phyloP scores from a whole-genome alignment of 2,888 invertebrate genomes.

The Cataglyphis altisquamis region DNA sequence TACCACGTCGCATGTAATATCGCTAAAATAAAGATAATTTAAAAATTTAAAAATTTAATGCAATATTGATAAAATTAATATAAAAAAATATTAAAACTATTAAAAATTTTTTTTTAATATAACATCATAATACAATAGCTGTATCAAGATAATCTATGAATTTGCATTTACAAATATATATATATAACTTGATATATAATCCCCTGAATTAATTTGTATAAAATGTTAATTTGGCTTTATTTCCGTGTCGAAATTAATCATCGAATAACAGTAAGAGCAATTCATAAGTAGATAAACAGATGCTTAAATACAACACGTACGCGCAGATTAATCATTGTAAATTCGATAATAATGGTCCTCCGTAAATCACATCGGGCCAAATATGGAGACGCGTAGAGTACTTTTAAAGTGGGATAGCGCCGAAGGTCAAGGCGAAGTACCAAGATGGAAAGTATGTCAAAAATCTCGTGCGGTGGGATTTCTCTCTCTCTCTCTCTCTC shows the following conservation, averaged over 20 bases:
- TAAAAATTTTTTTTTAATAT: background rate
- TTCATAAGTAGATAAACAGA: background rate
- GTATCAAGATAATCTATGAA: background rate
- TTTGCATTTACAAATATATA: background rate
- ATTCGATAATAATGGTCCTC: slow-evolving; percentile 3
- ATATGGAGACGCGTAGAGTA: slow-evolving; percentile 27
- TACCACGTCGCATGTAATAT: background rate
- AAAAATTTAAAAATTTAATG: background rate
- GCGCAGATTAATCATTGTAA: slow-evolving; percentile 1
- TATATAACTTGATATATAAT: background rate
- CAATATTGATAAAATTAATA: background rate
- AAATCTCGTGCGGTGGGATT: slow-evolving; percentile 81
- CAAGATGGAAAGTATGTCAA: slow-evolving; percentile 85
- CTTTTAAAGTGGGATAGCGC: slow-evolving; percentile 76
- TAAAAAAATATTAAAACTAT: background rate
- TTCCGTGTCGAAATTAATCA: slow-evolving; percentile 6
- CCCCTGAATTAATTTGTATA: slow-evolving; percentile 5
- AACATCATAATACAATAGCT: background rate
- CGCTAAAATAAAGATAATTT: background rate
- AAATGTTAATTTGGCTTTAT: background rate
- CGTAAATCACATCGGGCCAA: slow-evolving; percentile 34
- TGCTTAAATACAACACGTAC: background rate
- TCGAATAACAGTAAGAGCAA: slow-evolving; percentile 10
- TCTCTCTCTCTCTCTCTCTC: slow-evolving; percentile 28
- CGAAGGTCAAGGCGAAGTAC: slow-evolving; percentile 82